Conservation (phyloP, 2,113 vertebrate genomes). For the Fulmarus glacialis region DNA sequence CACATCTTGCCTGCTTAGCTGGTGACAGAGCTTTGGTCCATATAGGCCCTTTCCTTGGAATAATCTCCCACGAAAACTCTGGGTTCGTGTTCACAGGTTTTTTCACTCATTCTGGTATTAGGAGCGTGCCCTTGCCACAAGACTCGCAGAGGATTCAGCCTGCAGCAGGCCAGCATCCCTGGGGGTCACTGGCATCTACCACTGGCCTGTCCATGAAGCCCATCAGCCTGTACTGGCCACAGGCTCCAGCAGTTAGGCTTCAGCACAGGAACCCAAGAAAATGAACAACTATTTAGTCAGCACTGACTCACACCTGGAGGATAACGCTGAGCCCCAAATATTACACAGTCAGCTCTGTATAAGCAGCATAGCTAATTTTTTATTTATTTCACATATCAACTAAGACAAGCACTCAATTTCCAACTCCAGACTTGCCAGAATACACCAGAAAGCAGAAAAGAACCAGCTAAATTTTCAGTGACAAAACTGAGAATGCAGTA, state of each 20-base stretch:
- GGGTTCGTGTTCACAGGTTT: neutral
- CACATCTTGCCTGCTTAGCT: neutral
- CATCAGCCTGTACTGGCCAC: neutral
- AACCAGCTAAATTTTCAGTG: neutral
- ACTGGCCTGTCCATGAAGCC: neutral
- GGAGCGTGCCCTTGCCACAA: neutral
- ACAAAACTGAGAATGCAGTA: neutral
- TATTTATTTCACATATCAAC: neutral
- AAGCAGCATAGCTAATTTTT: neutral
- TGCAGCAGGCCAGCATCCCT: neutral
- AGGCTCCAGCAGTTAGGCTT: fast-evolving
- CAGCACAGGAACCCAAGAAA: neutral
- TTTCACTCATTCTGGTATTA: neutral
- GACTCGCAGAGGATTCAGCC: neutral
- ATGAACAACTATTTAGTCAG: neutral
- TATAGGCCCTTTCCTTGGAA: neutral
- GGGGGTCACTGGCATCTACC: neutral
- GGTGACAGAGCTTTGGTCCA: neutral
- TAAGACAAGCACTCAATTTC: neutral
- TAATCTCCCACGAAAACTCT: neutral
- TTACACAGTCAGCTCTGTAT: neutral
- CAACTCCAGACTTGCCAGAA: neutral
- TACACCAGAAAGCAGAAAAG: neutral
- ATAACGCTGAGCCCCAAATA: neutral
- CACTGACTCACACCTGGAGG: neutral